These are phyloP conservation scores for Zaprionus ornatus DNA, from an alignment of 1,140 invertebrate species.

Conservation along the genomic window DNA sequence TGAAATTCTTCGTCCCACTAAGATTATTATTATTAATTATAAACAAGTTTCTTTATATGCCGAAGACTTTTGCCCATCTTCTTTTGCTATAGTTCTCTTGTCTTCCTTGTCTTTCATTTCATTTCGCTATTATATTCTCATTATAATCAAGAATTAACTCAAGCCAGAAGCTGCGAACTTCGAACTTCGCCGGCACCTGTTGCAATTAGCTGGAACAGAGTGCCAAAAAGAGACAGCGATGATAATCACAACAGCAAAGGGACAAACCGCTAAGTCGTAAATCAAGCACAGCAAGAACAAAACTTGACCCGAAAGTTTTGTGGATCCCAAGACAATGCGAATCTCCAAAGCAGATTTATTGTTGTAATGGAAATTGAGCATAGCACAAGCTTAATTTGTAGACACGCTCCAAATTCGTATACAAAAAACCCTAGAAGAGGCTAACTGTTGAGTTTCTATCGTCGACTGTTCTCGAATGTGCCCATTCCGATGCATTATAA, in stretches of 20 bases:
- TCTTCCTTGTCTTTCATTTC: not conserved
- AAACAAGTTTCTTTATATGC: not conserved
- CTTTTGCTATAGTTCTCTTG: not conserved
- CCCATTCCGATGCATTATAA: slow-evolving; percentile 20
- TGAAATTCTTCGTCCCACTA: not conserved
- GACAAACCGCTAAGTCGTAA: slow-evolving; percentile 52
- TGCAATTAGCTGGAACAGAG: slow-evolving; percentile 55
- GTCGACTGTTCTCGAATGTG: slow-evolving; percentile 1
- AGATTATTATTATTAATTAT: not conserved
- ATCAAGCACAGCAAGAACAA: slow-evolving; percentile 44
- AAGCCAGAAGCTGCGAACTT: slow-evolving; percentile 20
- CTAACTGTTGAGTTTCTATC: slow-evolving; percentile 13
- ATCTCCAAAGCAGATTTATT: slow-evolving; percentile 35
- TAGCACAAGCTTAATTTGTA: slow-evolving; percentile 35
- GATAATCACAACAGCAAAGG: not conserved
- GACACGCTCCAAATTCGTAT: slow-evolving; percentile 41
- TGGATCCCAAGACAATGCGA: slow-evolving; percentile 46
- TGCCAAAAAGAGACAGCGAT: slow-evolving; percentile 37
- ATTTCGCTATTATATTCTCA: slow-evolving; percentile 58
- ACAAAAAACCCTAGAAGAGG: slow-evolving; percentile 29
- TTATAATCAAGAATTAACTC: slow-evolving; percentile 50
- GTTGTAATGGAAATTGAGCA: slow-evolving; percentile 58
- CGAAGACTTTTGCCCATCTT: not conserved
- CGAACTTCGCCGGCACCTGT: slow-evolving; percentile 45
- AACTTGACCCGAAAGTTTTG: slow-evolving; percentile 58